Percentiles rank a stretch among this genome's conserved stretches.
phyloP scores from a whole-genome alignment of 1,140 invertebrate species.

The Pachyrhynchus sulphureomaculatus region DNA sequence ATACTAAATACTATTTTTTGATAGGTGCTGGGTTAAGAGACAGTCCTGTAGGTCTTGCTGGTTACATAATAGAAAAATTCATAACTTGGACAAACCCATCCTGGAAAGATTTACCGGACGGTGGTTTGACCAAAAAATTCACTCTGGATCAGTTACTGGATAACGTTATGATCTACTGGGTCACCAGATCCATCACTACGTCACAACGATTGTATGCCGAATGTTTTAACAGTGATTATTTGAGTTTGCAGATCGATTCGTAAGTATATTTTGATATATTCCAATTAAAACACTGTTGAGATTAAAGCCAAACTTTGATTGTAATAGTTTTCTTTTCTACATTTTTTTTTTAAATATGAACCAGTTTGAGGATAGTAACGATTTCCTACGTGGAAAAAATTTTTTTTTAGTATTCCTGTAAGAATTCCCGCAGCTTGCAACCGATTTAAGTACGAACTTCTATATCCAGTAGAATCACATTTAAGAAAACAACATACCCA shows the following conservation, averaged over 20 bases:
- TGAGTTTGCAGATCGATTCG: constrained; percentile 53
- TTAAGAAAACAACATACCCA: constrained; percentile 62
- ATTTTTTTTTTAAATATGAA: too few relatives aligned
- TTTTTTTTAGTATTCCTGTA: constrained; percentile 34
- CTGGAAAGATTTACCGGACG: constrained; percentile 62
- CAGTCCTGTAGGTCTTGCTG: constrained; percentile 74
- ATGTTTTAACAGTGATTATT: constrained; percentile 50
- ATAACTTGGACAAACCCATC: constrained; percentile 68
- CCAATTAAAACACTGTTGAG: neutral
- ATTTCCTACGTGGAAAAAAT: constrained; percentile 52
- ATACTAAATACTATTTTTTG: too few relatives aligned
- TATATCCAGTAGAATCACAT: constrained; percentile 58
- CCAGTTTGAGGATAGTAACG: too few relatives aligned
- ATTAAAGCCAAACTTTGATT: too few relatives aligned
- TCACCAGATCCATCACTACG: constrained; percentile 73
- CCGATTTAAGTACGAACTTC: constrained; percentile 64
- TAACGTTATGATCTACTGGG: constrained; percentile 88
- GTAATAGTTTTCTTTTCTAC: too few relatives aligned
- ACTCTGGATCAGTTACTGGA: constrained; percentile 78
- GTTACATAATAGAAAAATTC: constrained; percentile 86
- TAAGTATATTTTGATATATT: constrained; percentile 33
- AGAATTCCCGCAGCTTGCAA: constrained; percentile 63
- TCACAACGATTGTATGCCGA: constrained; percentile 78
- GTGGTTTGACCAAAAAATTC: constrained; percentile 67
- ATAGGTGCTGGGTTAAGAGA: constrained; percentile 62